Base-by-base conservation (phyloP, 2,797 vertebrate species). In the Buphagus erythrorhynchus region DNA sequence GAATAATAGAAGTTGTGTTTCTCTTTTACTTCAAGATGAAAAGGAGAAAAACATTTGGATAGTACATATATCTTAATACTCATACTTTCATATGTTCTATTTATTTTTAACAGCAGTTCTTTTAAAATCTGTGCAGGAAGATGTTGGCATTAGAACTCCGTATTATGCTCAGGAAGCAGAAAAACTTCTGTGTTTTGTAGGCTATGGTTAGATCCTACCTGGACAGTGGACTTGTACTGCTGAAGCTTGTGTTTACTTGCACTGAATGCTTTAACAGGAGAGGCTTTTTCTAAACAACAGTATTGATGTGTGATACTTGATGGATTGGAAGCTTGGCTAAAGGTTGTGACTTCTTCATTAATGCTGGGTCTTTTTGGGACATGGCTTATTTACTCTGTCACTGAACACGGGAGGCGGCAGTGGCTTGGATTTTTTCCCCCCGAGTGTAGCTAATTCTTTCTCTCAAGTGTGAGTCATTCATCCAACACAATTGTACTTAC, bases 341-440 rank as follows among this genome's bases (percentile, higher is more conserved):
- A 77, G 10, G 15, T 43, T 76, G 7, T 68, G 48, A 59, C n/a
- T 78, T 73, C 33, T 54, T 78, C 13, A 9, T 49, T 72, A 61
- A 9, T 65, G 3, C 35, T 28, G 13, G 0, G 17, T 61, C 21
- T 71, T 38, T 46, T 29, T n/a, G 26, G 7, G 26, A 77, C 14
- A 1, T 29, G 20, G 8, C 11, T 43, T 62, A 17, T 33, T 10
- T 63, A 1, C 45, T 54, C 26, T 80, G 25, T 21, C 25, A 16
- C 20, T 73, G 29, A 69, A 59, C 4, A 6, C 4, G 2, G 19
- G 45, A 67, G 26, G 20, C 38, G 40, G 25, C 48, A 22, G 22
- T 75, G 29, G 28, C 11, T 45, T 40, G 10, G 0, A 2, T 54
- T 42, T 40, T 2, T 7, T 6, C 1, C 6, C 17, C 18, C 3